Conservation (phyloP, 2,113 vertebrate species). For the Ramphastos sulfuratus region DNA sequence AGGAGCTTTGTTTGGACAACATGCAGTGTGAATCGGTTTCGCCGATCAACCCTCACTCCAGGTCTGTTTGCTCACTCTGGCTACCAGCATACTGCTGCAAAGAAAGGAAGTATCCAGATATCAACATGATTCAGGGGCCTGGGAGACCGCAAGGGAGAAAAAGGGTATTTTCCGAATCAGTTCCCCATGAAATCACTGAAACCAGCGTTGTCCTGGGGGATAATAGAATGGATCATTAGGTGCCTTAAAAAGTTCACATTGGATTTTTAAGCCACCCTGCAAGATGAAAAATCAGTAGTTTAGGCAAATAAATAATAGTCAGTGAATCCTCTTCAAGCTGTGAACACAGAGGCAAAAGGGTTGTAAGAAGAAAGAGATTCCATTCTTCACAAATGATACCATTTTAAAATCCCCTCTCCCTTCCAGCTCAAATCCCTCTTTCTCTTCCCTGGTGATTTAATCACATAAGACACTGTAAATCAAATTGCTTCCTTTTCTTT, state of each 20-base stretch:
- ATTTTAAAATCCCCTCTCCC: neutral
- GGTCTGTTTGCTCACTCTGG: neutral
- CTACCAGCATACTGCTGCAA: neutral
- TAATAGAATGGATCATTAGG: constrained; percentile 63
- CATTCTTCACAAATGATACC: neutral
- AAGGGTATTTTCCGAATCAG: constrained; percentile 62
- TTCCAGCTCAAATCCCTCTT: neutral
- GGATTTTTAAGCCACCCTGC: constrained; percentile 62
- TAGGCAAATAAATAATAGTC: constrained; percentile 54
- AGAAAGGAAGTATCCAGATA: constrained; percentile 35
- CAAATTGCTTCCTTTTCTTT: constrained; percentile 43
- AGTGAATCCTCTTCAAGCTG: constrained; percentile 40
- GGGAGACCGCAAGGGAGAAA: constrained; percentile 25
- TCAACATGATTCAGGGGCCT: constrained; percentile 30
- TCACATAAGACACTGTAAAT: constrained; percentile 58
- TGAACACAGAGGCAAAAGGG: constrained; percentile 11
- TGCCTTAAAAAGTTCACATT: constrained; percentile 62
- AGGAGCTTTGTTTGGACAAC: neutral
- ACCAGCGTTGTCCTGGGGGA: constrained; percentile 49
- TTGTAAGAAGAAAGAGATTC: neutral
- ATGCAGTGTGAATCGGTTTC: neutral
- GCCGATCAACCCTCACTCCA: constrained; percentile 7
- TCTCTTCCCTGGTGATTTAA: constrained; percentile 64
- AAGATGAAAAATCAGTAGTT: constrained; percentile 42
- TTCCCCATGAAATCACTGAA: constrained; percentile 66